Evolutionary conservation across 2,888 invertebrate species (phyloP).

Genomic region (Xestia ashworthii): DNA sequence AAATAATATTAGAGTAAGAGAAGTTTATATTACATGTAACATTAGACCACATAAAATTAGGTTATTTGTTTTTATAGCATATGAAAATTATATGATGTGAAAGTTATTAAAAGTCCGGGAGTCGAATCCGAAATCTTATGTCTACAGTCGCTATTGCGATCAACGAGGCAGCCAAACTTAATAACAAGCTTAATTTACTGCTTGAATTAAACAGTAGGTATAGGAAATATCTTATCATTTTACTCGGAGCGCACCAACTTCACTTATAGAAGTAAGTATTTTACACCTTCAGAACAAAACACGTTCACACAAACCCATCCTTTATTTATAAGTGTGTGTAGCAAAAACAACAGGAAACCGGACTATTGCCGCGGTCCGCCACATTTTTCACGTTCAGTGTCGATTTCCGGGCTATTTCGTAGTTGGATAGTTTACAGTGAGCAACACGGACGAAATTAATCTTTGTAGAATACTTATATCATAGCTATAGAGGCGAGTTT

Average conservation of each 20-base stretch:
- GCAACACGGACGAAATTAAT: conserved; percentile 47
- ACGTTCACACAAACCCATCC: not conserved
- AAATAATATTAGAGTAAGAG: no score
- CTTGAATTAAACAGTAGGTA: not conserved
- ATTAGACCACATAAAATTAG: no score
- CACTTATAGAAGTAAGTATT: not conserved
- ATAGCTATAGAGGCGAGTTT: not conserved
- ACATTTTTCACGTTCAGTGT: conserved; percentile 63
- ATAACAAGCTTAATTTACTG: no score
- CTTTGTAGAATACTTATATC: conserved; percentile 27
- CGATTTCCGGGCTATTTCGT: conserved; percentile 62
- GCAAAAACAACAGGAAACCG: conserved; percentile 59
- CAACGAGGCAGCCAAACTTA: not conserved
- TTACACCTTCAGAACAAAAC: not conserved
- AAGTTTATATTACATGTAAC: no score
- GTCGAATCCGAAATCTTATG: not conserved
- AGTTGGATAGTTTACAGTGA: conserved; percentile 54
- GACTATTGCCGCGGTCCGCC: conserved; percentile 16
- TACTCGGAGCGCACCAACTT: not conserved
- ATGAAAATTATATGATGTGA: no score
- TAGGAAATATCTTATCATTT: no score
- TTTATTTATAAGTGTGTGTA: conserved; percentile 12
- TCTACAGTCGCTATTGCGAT: not conserved
- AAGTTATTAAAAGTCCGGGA: not conserved
- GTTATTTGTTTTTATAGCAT: no score